A percentile compares a stretch with the other conserved stretches of the same genome.
Evolutionary conservation across 2,888 invertebrate species (phyloP).

Genomic region (Plagodis dolabraria): DNA sequence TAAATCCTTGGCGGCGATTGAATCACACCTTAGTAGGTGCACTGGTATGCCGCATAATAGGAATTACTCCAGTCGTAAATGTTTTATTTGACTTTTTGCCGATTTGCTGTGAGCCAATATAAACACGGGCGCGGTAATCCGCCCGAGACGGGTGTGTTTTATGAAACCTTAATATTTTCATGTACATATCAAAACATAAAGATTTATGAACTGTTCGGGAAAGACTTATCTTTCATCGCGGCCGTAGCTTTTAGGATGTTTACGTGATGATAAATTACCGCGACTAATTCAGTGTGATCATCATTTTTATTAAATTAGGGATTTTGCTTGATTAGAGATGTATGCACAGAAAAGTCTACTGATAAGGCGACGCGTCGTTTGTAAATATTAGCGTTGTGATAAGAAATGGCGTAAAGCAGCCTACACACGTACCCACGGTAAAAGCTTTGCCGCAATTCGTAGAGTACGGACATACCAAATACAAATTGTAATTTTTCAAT

Average conservation of each 20-base stretch:
- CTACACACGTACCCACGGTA: conserved; percentile 3
- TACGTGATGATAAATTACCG: neutral
- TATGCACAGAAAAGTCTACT: conserved; percentile 1
- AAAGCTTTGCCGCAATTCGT: too few species aligned
- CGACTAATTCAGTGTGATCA: neutral
- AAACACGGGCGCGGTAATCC: conserved; percentile 16
- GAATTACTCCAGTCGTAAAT: conserved; percentile 19
- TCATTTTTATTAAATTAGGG: neutral
- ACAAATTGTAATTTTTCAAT: conserved; percentile 24
- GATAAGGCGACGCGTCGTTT: conserved; percentile 1
- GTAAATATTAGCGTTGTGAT: conserved; percentile 15
- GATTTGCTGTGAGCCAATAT: conserved; percentile 21
- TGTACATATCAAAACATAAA: conserved; percentile 15
- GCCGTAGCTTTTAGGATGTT: conserved; percentile 1
- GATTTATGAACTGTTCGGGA: conserved; percentile 12
- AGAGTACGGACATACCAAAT: conserved; percentile 2
- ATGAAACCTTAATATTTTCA: conserved; percentile 21
- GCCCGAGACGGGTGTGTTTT: conserved; percentile 11
- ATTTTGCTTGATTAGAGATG: neutral
- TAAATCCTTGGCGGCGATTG: conserved; percentile 9
- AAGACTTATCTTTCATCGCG: conserved; percentile 5
- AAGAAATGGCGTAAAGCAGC: conserved; percentile 8
- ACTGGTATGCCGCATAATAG: conserved; percentile 8
- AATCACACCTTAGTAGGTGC: conserved; percentile 8
- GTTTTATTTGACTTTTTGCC: conserved; percentile 21